Evolutionary conservation across 2,113 vertebrate genomes (phyloP), one percentile per base, ranked within the genome.

Genomic region (Marcusenius ussheri): DNA sequence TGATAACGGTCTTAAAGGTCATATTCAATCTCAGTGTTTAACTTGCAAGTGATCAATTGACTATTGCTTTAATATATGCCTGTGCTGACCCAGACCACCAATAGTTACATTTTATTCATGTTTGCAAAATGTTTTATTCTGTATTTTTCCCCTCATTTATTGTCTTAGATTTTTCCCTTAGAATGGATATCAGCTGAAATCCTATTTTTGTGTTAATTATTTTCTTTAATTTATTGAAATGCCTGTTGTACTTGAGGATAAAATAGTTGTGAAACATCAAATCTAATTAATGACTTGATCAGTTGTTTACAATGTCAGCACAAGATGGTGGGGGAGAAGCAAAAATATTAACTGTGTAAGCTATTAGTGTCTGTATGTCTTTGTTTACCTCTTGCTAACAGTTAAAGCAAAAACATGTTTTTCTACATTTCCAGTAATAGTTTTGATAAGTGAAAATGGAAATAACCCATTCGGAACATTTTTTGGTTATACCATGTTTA

Each of bases 1-100:
- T 80, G 70, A 89, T 31, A n/a, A 83, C 80, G 85, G 84, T 62
- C 47, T 88, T 53, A 87, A 90, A 89, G 10, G 58, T 15, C 83
- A 56, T 89, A 45, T 89, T 89, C 58, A 42, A 49, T 39, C 83
- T 53, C 53, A 50, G 42, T 88, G 91, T 92, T 88, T 70, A 92
- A 92, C 92, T 93, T 93, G 93, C 93, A 94, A 92, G 92, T 93
- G 92, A 94, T 94, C 93, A 92, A 89, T 94, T 93, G 91, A 91
- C 66, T 50, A 53, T 90, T 90, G 89, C 88, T 49, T 87, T 27
- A 83, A 83, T 77, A 89, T 90, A 70, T 46, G 66, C 35, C 49
- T 88, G 89, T 91, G 49, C 70, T 89, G 53, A 91, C 91, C 89
- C 92, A 66, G 84, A 91, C 93, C 80, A 49, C 80, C 45, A 42